A percentile compares a stretch with the other conserved stretches of the same genome.
Evolutionary conservation across 2,797 vertebrate species (phyloP).

Genomic region (Pterois miles): DNA sequence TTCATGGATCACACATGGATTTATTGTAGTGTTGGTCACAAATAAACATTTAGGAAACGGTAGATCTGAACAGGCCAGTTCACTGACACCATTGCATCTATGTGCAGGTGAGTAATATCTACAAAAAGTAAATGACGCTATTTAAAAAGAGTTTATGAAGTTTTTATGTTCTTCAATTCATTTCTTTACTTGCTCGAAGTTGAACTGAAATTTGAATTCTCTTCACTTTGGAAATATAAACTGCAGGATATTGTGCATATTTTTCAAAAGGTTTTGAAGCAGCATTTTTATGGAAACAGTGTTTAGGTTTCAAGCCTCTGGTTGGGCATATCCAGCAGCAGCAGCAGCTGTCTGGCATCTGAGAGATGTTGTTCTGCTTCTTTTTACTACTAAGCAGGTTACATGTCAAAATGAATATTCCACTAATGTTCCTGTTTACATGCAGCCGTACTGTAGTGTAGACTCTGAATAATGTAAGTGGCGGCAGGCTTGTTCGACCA

Average conservation of each 20-base stretch:
- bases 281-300: neutral
- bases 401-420: too few relatives aligned
- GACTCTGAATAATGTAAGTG: too few relatives aligned
- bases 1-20: conserved; percentile 27
- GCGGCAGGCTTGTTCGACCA: too few relatives aligned
- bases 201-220: neutral
- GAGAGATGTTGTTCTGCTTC: too few relatives aligned
- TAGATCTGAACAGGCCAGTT: neutral
- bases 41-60: conserved; percentile 3
- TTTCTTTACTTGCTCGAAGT: neutral
- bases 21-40: conserved; percentile 7
- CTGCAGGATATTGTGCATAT: neutral
- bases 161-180: neutral
- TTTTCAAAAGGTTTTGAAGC: neutral
- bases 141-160: neutral
- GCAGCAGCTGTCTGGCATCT: too few relatives aligned
- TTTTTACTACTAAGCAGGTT: too few relatives aligned
- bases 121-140: neutral
- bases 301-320: neutral
- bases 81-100: neutral
- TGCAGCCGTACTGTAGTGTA: too few relatives aligned
- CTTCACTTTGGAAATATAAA: neutral
- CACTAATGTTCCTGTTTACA: too few relatives aligned
- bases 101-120: neutral
- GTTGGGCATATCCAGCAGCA: neutral